These are phyloP conservation scores for Neopelma chrysocephalum DNA, from an alignment of 2,797 vertebrate species.

Conservation along the genomic window DNA sequence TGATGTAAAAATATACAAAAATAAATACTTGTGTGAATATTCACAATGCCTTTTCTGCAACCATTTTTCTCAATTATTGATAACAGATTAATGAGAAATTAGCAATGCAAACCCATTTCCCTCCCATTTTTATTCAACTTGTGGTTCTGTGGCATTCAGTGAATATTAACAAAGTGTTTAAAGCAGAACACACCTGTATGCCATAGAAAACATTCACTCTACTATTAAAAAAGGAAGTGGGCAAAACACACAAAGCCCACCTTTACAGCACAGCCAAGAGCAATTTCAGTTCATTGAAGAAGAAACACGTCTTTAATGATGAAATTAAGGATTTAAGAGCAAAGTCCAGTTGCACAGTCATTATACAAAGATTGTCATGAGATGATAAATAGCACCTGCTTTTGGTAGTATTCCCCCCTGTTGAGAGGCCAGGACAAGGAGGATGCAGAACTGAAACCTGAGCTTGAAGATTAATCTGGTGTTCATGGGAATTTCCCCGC, in stretches of 20 bases:
- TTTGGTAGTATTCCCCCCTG: not conserved
- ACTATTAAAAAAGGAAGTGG: conserved; percentile 42
- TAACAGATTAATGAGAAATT: not conserved
- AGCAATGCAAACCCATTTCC: not conserved
- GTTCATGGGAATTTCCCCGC: not conserved
- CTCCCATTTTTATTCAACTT: not conserved
- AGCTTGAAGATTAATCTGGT: not conserved
- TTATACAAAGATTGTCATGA: not conserved
- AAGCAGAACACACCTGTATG: conserved; percentile 45
- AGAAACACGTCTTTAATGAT: conserved; percentile 52
- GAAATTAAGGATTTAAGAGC: conserved; percentile 42
- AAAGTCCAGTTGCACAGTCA: not conserved
- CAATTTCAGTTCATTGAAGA: conserved; percentile 54
- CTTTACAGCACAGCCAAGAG: conserved; percentile 40
- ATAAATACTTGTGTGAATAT: not conserved
- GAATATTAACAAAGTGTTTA: not conserved
- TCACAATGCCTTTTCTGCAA: not conserved
- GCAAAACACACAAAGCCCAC: not conserved
- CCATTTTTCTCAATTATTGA: not conserved
- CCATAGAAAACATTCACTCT: conserved; percentile 26
- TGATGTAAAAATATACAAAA: not conserved
- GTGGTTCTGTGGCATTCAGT: not conserved
- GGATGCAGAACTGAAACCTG: not conserved
- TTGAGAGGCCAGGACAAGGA: not conserved
- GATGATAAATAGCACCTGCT: not conserved